Percentiles rank a stretch among this genome's conserved stretches.
Evolutionary conservation across 2,888 invertebrate species (phyloP).

Genomic region (Drosophila peninsularis): DNA sequence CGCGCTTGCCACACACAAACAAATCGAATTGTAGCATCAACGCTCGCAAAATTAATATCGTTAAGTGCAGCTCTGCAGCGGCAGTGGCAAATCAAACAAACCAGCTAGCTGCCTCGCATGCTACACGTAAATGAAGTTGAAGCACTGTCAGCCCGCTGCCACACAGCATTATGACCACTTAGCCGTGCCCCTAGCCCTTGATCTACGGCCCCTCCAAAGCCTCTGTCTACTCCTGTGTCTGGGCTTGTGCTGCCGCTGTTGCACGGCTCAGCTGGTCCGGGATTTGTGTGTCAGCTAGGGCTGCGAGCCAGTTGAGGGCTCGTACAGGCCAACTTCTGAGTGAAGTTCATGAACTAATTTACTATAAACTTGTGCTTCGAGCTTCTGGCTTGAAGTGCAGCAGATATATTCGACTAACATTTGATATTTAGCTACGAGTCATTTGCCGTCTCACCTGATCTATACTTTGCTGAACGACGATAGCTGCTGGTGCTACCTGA

Average conservation of each 20-base stretch:
- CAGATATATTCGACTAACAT: neutral
- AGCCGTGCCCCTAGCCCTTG: slow-evolving; percentile 13
- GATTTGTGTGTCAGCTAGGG: slow-evolving; percentile 3
- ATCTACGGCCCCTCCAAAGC: neutral
- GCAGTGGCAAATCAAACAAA: slow-evolving; percentile 59
- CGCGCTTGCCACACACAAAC: slow-evolving; percentile 30
- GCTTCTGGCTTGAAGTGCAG: neutral
- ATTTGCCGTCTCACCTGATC: too few species aligned
- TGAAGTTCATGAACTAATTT: neutral
- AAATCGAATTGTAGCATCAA: slow-evolving; percentile 46
- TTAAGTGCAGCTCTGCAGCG: slow-evolving; percentile 57
- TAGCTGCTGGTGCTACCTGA: neutral
- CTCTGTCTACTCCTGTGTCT: neutral
- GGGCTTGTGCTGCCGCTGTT: slow-evolving; percentile 4
- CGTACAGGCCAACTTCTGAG: neutral
- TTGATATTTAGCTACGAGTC: too few species aligned
- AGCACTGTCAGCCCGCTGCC: slow-evolving; percentile 19
- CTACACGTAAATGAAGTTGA: slow-evolving; percentile 51
- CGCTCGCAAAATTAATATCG: slow-evolving; percentile 63
- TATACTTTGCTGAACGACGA: too few species aligned
- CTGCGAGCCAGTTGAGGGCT: too few species aligned
- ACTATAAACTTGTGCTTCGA: neutral
- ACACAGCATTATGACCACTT: slow-evolving; percentile 42
- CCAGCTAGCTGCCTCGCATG: slow-evolving; percentile 32
- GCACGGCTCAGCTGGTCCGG: slow-evolving; percentile 2